A percentile compares a stretch with the other conserved stretches of the same genome.
phyloP scores from a whole-genome alignment of 1,140 invertebrate genomes.

The Dinoponera quadriceps region DNA sequence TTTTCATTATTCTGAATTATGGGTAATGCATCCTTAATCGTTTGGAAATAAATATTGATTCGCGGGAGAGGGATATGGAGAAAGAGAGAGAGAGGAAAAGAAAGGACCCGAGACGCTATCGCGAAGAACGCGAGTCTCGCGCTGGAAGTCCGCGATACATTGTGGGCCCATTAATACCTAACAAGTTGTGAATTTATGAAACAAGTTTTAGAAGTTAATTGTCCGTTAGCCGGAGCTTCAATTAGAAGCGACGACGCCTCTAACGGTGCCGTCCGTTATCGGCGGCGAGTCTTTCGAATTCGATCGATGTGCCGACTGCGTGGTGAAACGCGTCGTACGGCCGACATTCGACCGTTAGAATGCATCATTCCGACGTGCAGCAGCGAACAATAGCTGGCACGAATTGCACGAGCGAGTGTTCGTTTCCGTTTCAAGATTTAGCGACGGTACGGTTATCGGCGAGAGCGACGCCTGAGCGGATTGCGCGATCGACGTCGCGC shows the following conservation, averaged over 20 bases:
- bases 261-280: constrained; percentile 24
- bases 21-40: background rate
- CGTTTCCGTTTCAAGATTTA: constrained; percentile 47
- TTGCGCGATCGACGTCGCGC: background rate
- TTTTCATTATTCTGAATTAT: too few relatives aligned
- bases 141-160: background rate
- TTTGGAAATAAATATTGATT: background rate
- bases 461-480: constrained; percentile 9
- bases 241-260: background rate
- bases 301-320: constrained; percentile 34
- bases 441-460: constrained; percentile 9
- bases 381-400: constrained; percentile 48
- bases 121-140: background rate
- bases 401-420: constrained; percentile 37
- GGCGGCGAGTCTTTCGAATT: constrained; percentile 67
- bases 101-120: too few relatives aligned
- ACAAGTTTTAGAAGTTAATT: background rate
- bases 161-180: background rate
- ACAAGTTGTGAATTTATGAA: background rate
- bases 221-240: constrained; percentile 2
- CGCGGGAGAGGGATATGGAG: background rate
- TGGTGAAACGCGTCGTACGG: constrained; percentile 26
- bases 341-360: constrained; percentile 36
- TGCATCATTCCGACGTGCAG: constrained; percentile 31
- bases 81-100: too few relatives aligned